These are phyloP conservation scores for Macquaria australasica DNA, from an alignment of 2,113 vertebrate genomes.

Conservation along the genomic window DNA sequence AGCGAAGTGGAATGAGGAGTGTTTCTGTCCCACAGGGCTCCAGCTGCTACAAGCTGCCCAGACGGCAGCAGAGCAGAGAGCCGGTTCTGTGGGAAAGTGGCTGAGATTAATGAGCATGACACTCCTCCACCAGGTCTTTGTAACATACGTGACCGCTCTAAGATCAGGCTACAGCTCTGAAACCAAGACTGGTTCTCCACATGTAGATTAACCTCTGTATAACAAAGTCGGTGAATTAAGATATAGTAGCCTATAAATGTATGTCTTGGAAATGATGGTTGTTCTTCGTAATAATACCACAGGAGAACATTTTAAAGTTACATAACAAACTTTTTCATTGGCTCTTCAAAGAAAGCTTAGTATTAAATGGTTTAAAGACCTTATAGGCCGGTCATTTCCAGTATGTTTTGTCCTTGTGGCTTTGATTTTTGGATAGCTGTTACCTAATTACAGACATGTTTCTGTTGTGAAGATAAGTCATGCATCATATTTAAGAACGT, in stretches of 20 bases:
- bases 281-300: neutral
- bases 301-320: neutral
- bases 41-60: slow-evolving; percentile 64
- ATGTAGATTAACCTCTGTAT: neutral
- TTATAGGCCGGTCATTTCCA: neutral
- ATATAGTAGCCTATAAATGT: neutral
- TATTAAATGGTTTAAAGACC: neutral
- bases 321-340: neutral
- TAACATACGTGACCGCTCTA: slow-evolving; percentile 62
- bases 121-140: slow-evolving; percentile 46
- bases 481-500: neutral
- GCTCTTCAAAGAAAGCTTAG: neutral
- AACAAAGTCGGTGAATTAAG: neutral
- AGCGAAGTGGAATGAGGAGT: slow-evolving; percentile 19
- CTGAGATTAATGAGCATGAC: slow-evolving; percentile 73
- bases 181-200: slow-evolving; percentile 38
- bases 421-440: neutral
- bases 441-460: neutral
- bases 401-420: neutral
- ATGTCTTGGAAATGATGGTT: neutral
- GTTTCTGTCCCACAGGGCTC: slow-evolving; percentile 46
- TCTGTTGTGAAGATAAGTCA: neutral
- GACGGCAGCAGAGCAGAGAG: slow-evolving; percentile 47
- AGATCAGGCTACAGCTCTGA: slow-evolving; percentile 48
- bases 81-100: slow-evolving; percentile 68